phyloP scores from a whole-genome alignment of 2,113 vertebrate genomes.

The Gallinago media region DNA sequence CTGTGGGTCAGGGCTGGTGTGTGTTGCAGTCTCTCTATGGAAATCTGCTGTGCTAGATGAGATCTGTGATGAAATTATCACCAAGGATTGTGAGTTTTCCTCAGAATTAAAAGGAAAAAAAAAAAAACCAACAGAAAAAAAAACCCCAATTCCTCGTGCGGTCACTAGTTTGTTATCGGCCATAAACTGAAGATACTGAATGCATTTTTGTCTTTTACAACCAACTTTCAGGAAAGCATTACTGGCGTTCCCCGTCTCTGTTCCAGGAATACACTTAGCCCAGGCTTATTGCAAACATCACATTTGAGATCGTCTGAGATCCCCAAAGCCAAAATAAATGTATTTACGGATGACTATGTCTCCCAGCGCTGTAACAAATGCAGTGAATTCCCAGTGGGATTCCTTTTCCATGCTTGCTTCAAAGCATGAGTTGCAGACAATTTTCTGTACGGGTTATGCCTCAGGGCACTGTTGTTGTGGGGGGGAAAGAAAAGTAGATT shows the following conservation, averaged over 20 bases:
- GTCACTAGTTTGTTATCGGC: fast-evolving
- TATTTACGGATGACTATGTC: neutral
- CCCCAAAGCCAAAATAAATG: neutral
- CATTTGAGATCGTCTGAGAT: neutral
- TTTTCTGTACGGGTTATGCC: neutral
- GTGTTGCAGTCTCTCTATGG: fast-evolving
- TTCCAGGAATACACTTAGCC: neutral
- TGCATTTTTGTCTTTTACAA: fast-evolving
- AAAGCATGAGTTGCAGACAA: neutral
- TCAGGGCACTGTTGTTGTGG: neutral
- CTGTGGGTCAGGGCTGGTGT: fast-evolving
- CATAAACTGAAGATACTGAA: fast-evolving
- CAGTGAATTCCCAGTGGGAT: neutral
- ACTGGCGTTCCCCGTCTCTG: neutral
- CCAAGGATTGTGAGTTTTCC: fast-evolving
- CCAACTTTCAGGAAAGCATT: neutral
- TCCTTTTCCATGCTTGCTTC: neutral
- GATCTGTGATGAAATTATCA: fast-evolving
- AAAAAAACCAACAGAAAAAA: neutral
- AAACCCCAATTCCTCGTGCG: fast-evolving
- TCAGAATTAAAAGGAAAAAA: neutral
- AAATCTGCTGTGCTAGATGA: fast-evolving
- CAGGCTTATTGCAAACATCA: neutral
- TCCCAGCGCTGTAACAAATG: neutral
- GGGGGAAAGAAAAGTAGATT: neutral